Base-by-base conservation (phyloP, 2,888 invertebrate genomes). In the Eupithecia tripunctaria region DNA sequence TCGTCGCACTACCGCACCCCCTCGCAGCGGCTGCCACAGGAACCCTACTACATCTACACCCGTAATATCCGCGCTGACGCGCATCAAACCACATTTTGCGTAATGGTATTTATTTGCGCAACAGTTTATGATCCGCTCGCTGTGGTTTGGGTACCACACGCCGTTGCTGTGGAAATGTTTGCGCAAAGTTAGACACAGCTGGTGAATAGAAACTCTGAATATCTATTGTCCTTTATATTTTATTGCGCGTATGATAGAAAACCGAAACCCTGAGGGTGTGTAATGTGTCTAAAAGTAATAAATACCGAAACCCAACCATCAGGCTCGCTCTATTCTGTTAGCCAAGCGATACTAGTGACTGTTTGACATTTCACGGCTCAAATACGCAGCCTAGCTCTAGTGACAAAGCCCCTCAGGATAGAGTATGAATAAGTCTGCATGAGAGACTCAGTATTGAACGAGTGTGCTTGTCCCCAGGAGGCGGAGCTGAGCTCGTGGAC, bases 401-500 rank as follows among this genome's bases (percentile, higher is more conserved):
- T 41, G 41, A 38, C 12, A 12, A 38, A 38, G 38, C 38, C n/a
- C n/a, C n/a, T n/a, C n/a, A n/a, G n/a, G n/a, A n/a, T n/a, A n/a
- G n/a, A n/a, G n/a, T n/a, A n/a, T n/a, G n/a, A n/a, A n/a, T n/a
- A n/a, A 21, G 21, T 21, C 15, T 47, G n/a, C 47, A 10, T n/a
- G n/a, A 47, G 4, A 10, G 47, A 51, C 18, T 12, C 10, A n/a
- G 47, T 47, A n/a, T n/a, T n/a, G 47, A 5, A 21, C 3, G 2
- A 10, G 56, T 59, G 25, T 25, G n/a, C 12, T 2, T 7, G 71
- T 51, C 72, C 76, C 38, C 89, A 95, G 95, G 93, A 94, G 80
- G 88, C 89, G 7, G 94, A 94, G 88, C 86, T 94, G 82, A 89
- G 87, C 82, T 83, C 92, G 82, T 94, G 94, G 94, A 94, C 91